Base-by-base conservation (phyloP, 2,888 invertebrate genomes). In the Daptonema setosum region DNA sequence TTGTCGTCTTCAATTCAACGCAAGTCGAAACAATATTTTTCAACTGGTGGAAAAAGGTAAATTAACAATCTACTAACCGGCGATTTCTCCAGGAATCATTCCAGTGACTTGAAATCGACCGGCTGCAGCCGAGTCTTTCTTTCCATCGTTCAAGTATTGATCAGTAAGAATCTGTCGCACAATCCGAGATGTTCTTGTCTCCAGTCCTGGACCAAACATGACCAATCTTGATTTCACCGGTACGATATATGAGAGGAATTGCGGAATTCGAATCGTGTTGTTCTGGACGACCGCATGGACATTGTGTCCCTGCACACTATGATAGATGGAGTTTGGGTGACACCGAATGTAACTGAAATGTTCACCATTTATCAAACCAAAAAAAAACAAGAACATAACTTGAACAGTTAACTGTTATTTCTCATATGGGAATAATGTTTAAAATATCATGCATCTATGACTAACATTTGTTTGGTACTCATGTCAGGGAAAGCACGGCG, bases 171-270 rank as follows among this genome's bases (percentile, higher is more conserved):
- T 58, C 14, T 41, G 41, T 17, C 58, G 56, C 1, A 58, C 57
- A 17, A 58, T 30, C 5, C 51, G 47, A 25, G 54, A 54, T 11
- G 58, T 52, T 20, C 41, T 30, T 28, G 56, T 52, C 24, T 57
- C 58, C 20, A 58, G 52, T 22, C 58, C 58, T 1, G 58, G 58
- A 29, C 58, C 58, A 48, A 58, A 58, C 58, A 58, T 58, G 41
- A 58, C 45, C 1, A 58, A 20, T 2, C 56, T 50, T 28, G 56
- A 52, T 5, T 28, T 2, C 20, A 11, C 2, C 2, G 20, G 22
- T 29, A 25, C 29, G 29, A 45, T 28, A 20, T 28, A n/a, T 5
- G 28, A 11, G 26, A 54, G 30, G 2, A 47, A 47, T 2, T n/a
- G 5, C 50, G 51, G 29, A 26, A 51, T 25, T 14, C 29, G 26